Base-by-base conservation (phyloP, 2,888 invertebrate species). In the Orchesella flavescens region DNA sequence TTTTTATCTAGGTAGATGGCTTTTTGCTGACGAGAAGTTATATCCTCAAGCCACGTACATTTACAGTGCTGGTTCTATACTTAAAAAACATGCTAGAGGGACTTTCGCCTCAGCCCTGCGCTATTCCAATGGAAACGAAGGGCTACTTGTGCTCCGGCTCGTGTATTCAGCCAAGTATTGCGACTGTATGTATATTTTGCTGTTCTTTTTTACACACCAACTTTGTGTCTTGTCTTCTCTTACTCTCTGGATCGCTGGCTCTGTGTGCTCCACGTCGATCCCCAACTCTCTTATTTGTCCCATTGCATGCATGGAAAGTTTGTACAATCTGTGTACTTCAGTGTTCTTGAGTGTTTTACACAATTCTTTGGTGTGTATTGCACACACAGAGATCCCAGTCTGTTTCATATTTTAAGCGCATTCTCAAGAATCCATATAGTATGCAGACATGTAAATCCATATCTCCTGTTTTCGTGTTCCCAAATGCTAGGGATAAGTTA, bases 331-430 rank as follows among this genome's bases (percentile, higher is more conserved):
- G 17, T 75, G 75, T 75, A 53, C 46, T 65, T 34, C n/a, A 63
- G 24, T 75, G 75, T 73, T 61, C 43, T 61, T 44, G 21, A 46
- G 46, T 65, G 75, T 49, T 75, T 63, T n/a, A 75, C 19, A 75
- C 63, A 65, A 75, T 65, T 21, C 19, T 17, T 63, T 75, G 57
- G 53, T 53, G 53, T 53, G 53, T 53, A n/a, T n/a, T 34, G 34
- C 53, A 13, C n/a, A 13, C n/a, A 53, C 34, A 34, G 15, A 53
- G 53, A 53, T 53, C 53, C 53, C 3, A 34, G 34, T 34, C 34
- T 34, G 34, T 34, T 34, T 34, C 34, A 34, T 34, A 34, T 34
- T 34, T 34, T 34, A 34, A 34, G 34, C 34, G 3, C 34, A 34
- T 34, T 34, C 34, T 34, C 34, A 34, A 34, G 34, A 34, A 34